Base-by-base conservation (phyloP, 2,797 vertebrate genomes). In the Melanotaenia boesemani region DNA sequence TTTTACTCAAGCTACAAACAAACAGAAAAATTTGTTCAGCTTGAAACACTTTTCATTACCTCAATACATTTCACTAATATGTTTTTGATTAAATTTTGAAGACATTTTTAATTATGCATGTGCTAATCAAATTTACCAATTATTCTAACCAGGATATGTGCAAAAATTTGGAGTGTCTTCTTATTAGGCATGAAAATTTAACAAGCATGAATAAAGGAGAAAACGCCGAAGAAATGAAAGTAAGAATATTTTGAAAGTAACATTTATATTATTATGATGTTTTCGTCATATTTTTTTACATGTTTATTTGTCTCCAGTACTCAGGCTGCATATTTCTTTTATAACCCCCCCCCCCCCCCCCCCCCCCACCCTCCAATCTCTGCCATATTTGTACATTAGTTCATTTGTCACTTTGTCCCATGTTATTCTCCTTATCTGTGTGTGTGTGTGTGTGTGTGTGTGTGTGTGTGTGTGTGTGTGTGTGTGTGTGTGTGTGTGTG, bases 401-500 rank as follows among this genome's bases (percentile, higher is more conserved):
- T 62, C 9, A 64, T 72, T 72, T 70, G 71, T 67, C 57, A 68
- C 63, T 62, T 61, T 73, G 41, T n/a, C 12, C 48, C 72, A 60
- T 72, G 63, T 70, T 60, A 60, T 44, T 79, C n/a, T 74, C 41
- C 55, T 71, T 80, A 67, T 89, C 64, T 79, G 41, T 12, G 11
- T 12, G 44, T 16, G 44, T 16, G 15, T 18, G 44, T 46, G 16
- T 3, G 16, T 16, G 44, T 46, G 44, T 46, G 74, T 64, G 39
- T 65, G 74, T 77, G 71, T 80, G 76, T 70, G 82, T 86, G 41
- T 12, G 11, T 12, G 44, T 16, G 44, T 16, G 15, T 18, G 44
- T 46, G 16, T 3, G 16, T 16, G 44, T 46, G 44, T 46, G 74
- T 64, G 41, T 12, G 11, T 12, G 44, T 16, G 44, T 16, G 15